Percentiles rank a stretch among this genome's conserved stretches.
Evolutionary conservation across 2,113 vertebrate genomes (phyloP).

Genomic region (Sebastes fasciatus): DNA sequence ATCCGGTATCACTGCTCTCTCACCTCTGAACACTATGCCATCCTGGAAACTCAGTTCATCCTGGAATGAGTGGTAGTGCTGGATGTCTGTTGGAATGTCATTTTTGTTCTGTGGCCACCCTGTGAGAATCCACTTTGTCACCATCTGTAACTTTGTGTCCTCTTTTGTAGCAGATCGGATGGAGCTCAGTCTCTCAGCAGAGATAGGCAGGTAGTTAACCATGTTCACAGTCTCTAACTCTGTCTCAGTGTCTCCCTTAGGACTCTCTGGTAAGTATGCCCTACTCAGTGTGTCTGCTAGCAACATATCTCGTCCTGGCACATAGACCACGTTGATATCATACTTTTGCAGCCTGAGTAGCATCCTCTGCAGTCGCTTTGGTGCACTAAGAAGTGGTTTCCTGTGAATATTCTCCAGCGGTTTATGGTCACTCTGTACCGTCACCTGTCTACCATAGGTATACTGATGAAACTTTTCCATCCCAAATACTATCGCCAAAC

Average conservation of each 20-base stretch:
- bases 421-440: conserved; percentile 12
- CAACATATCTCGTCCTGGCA: no score
- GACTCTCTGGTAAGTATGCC: no score
- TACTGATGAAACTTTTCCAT: conserved; percentile 26
- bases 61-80: not conserved
- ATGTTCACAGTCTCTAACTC: no score
- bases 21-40: not conserved
- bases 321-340: not conserved
- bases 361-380: conserved; percentile 27
- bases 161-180: no score
- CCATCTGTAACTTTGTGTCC: no score
- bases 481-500: not conserved
- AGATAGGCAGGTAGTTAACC: no score
- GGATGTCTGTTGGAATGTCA: not conserved
- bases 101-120: not conserved
- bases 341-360: conserved; percentile 13
- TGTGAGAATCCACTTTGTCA: accelerated
- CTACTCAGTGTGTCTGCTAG: no score
- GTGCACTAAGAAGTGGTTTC: conserved; percentile 15
- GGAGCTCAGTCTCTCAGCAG: no score
- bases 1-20: not conserved
- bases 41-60: not conserved
- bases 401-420: not conserved
- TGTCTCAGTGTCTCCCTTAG: no score
- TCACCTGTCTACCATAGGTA: not conserved